A percentile compares a stretch with the other conserved stretches of the same genome.
These are phyloP conservation scores for Gonatopus flavifemur DNA, from an alignment of 1,140 invertebrate species.

Conservation along the genomic window DNA sequence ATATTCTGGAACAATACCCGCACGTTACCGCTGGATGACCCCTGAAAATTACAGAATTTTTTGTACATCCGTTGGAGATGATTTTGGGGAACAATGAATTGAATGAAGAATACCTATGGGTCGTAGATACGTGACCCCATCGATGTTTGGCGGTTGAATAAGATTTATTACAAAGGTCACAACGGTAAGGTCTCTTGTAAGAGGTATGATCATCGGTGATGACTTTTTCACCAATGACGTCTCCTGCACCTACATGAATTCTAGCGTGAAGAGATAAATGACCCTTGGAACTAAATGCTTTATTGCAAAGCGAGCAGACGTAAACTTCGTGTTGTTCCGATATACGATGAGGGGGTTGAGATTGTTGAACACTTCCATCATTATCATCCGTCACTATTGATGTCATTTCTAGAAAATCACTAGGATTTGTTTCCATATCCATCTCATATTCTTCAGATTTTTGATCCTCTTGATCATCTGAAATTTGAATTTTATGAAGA, in stretches of 20 bases:
- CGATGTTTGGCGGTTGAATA: slow-evolving; percentile 61
- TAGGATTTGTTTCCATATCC: slow-evolving; percentile 58
- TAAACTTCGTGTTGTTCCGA: slow-evolving; percentile 56
- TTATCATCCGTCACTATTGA: slow-evolving; percentile 49
- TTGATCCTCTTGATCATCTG: slow-evolving; percentile 46
- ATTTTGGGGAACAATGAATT: neutral
- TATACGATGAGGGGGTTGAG: slow-evolving; percentile 34
- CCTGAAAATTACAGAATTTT: slow-evolving; percentile 29
- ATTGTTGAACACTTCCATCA: slow-evolving; percentile 28
- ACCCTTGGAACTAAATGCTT: slow-evolving; percentile 59
- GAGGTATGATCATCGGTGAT: slow-evolving; percentile 57
- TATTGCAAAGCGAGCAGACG: slow-evolving; percentile 57
- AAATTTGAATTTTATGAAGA: slow-evolving; percentile 4
- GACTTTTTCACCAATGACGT: slow-evolving; percentile 55
- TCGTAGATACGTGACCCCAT: slow-evolving; percentile 60
- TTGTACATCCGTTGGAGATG: neutral
- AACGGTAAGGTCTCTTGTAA: slow-evolving; percentile 57
- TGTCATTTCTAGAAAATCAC: slow-evolving; percentile 52
- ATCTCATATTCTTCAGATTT: slow-evolving; percentile 55
- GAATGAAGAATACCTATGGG: slow-evolving; percentile 43
- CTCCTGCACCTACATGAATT: slow-evolving; percentile 55
- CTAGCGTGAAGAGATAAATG: slow-evolving; percentile 58
- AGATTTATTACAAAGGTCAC: slow-evolving; percentile 60
- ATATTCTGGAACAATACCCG: slow-evolving; percentile 54
- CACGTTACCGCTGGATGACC: slow-evolving; percentile 59